Evolutionary conservation across 1,140 invertebrate genomes (phyloP), one percentile per base, ranked within the genome.

Genomic region (Sitophilus oryzae): DNA sequence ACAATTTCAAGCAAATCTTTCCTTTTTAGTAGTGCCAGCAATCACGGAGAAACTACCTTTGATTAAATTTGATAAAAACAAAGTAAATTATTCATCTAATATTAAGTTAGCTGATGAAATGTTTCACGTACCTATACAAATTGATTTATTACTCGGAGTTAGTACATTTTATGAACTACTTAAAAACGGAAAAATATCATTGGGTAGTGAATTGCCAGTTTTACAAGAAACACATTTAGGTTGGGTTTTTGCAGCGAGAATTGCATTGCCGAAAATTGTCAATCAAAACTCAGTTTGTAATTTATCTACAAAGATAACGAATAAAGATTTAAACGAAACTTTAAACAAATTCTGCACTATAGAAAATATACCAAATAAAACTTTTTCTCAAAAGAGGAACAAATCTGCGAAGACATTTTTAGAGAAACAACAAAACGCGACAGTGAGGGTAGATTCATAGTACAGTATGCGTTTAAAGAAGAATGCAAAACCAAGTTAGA

Each of bases 131-230:
- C 51, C 51, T 9, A 51, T 47, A 36, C 34, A 42, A 2, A 63
- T 70, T 25, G 62, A 71, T 47, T 16, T 71, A 10, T 19, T 72
- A 10, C 46, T 70, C 0, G 68, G 63, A 2, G 62, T 63, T 4
- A 63, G 62, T 16, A 20, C 60, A 16, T 70, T 67, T 59, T 69
- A 63, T 56, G 51, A n/a, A n/a, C n/a, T n/a, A n/a, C n/a, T n/a
- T n/a, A n/a, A n/a, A n/a, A n/a, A n/a, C n/a, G n/a, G n/a, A n/a
- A n/a, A n/a, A n/a, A n/a, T n/a, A n/a, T n/a, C n/a, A n/a, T n/a
- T n/a, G n/a, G n/a, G n/a, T n/a, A n/a, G n/a, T n/a, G n/a, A n/a
- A n/a, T n/a, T n/a, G n/a, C n/a, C n/a, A n/a, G n/a, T n/a, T n/a
- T n/a, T n/a, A n/a, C n/a, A n/a, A n/a, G n/a, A n/a, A n/a, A n/a